Conservation (phyloP, 2,113 vertebrate genomes). For the Chaetorhynchus papuensis region DNA sequence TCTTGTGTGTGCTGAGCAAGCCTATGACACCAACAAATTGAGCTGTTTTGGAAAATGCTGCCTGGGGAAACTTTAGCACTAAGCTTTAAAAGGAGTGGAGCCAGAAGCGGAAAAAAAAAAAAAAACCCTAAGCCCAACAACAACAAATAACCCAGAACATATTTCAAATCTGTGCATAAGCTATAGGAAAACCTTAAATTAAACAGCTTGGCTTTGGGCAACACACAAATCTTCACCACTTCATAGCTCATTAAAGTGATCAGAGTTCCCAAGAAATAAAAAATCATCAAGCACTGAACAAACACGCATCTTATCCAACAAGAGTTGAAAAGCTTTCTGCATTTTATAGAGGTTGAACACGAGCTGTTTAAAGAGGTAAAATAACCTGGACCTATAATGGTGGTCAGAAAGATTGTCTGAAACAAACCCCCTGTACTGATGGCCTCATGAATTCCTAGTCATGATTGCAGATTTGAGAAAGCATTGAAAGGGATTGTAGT, state of each 20-base stretch:
- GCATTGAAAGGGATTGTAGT: neutral
- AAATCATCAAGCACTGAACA: constrained; percentile 13
- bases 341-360: neutral
- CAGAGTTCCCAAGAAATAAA: constrained; percentile 7
- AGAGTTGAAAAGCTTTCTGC: neutral
- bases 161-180: constrained; percentile 25
- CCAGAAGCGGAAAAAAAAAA: neutral
- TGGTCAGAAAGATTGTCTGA: neutral
- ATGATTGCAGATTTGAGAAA: neutral
- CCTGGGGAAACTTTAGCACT: constrained; percentile 48
- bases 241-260: constrained; percentile 8
- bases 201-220: constrained; percentile 32
- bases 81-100: neutral
- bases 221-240: constrained; percentile 35
- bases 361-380: neutral
- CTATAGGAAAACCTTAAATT: constrained; percentile 51
- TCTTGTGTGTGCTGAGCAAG: constrained; percentile 35
- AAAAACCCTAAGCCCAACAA: neutral
- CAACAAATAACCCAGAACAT: constrained; percentile 6
- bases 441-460: neutral
- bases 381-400: neutral
- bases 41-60: constrained; percentile 51
- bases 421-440: neutral
- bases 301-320: neutral
- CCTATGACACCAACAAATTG: constrained; percentile 45